Evolutionary conservation across 2,113 vertebrate species (phyloP).

Genomic region (Bufo bufo): DNA sequence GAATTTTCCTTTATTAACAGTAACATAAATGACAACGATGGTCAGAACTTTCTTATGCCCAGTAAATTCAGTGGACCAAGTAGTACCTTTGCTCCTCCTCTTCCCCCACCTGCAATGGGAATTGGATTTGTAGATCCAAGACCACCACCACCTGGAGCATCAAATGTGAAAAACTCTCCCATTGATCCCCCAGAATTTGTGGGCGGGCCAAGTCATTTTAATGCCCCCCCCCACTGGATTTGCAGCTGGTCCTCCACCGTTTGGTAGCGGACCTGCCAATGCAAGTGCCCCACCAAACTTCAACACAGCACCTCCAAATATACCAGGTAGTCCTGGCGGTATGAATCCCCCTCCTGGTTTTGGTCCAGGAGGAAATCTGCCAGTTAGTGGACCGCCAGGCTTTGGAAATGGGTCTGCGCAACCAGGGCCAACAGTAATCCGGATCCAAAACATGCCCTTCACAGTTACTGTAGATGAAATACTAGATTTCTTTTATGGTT

Average conservation of each 20-base stretch:
- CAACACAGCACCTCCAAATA: constrained; percentile 78
- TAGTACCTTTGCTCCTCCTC: constrained; percentile 86
- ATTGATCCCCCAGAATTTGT: constrained; percentile 88
- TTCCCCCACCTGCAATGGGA: constrained; percentile 86
- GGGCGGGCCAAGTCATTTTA: constrained; percentile 76
- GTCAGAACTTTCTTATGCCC: constrained; percentile 85
- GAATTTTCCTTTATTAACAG: constrained; percentile 88
- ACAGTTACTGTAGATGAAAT: constrained; percentile 97
- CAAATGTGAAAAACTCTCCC: constrained; percentile 79
- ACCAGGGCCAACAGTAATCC: constrained; percentile 90
- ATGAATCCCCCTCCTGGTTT: constrained; percentile 76
- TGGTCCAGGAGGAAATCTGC: constrained; percentile 74
- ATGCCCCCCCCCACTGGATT: constrained; percentile 78
- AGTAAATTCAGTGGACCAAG: constrained; percentile 83
- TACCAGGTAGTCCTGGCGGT: constrained; percentile 78
- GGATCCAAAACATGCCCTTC: constrained; percentile 98
- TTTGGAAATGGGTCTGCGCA: constrained; percentile 82
- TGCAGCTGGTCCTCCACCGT: constrained; percentile 80
- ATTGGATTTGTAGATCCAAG: constrained; percentile 85
- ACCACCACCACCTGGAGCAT: constrained; percentile 84
- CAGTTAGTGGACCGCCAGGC: constrained; percentile 80
- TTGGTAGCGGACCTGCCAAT: constrained; percentile 83
- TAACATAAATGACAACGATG: constrained; percentile 82
- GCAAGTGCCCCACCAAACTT: constrained; percentile 80
- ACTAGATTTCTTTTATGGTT: constrained; percentile 98